Evolutionary conservation across 35 echinoderm and acorn worm species (phyloP).

Genomic region (Stichopus chloronotus): DNA sequence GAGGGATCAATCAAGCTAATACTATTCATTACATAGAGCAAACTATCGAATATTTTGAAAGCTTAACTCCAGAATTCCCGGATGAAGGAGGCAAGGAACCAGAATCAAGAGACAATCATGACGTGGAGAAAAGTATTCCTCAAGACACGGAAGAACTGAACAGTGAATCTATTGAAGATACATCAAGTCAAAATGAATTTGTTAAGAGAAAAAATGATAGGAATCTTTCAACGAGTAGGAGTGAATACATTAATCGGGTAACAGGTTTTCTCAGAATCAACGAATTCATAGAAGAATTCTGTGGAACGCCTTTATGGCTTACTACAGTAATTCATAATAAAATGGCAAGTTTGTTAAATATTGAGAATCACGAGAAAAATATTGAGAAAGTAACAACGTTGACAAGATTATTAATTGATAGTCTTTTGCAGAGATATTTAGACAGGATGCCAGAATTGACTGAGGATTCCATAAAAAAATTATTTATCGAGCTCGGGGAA

Average conservation of each 20-base stretch:
- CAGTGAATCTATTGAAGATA: neutral
- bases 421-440: neutral
- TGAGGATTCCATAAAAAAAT: neutral
- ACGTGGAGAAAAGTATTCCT: neutral
- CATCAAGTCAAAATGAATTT: neutral
- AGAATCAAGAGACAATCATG: neutral
- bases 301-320: neutral
- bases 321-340: no score
- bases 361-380: no score
- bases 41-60: neutral
- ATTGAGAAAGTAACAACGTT: neutral
- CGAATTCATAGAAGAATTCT: neutral
- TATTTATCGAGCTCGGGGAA: neutral
- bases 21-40: neutral
- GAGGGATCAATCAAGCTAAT: neutral
- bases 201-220: neutral
- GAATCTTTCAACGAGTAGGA: no score
- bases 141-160: neutral
- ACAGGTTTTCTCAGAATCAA: no score
- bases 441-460: neutral
- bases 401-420: neutral
- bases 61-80: neutral
- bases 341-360: no score
- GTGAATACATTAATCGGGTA: no score
- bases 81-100: neutral